A percentile compares a stretch with the other conserved stretches of the same genome.
Evolutionary conservation across 2,113 vertebrate species (phyloP).

Genomic region (Oryzias woworae): DNA sequence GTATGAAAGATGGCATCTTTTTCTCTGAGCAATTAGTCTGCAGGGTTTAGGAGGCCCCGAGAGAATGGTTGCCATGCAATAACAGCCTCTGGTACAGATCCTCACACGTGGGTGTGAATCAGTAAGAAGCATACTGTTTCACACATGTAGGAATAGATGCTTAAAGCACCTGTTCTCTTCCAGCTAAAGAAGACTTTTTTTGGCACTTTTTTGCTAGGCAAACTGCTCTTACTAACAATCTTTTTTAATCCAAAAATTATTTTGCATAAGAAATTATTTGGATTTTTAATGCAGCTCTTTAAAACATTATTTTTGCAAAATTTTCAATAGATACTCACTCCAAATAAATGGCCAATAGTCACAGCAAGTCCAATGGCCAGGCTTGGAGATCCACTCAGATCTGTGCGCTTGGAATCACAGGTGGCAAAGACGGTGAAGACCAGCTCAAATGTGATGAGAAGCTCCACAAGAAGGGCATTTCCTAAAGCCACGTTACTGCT

Average conservation of each 20-base stretch:
- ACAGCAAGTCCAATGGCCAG: constrained; percentile 93
- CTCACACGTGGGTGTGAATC: constrained; percentile 57
- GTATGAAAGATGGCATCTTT: constrained; percentile 39
- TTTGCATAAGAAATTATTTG: neutral
- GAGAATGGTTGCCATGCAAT: constrained; percentile 69
- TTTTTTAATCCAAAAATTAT: constrained; percentile 13
- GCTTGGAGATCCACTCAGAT: constrained; percentile 88
- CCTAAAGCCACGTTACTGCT: constrained; percentile 83
- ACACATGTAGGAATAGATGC: constrained; percentile 32
- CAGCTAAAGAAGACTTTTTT: constrained; percentile 4
- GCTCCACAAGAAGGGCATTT: constrained; percentile 89
- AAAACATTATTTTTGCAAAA: too few species aligned
- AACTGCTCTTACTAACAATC: neutral
- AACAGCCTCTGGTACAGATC: constrained; percentile 57
- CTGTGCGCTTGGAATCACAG: constrained; percentile 90
- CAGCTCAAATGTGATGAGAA: constrained; percentile 95
- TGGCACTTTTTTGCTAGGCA: neutral
- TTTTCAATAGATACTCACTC: constrained; percentile 80
- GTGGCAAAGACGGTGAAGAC: constrained; percentile 97
- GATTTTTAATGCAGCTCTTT: neutral
- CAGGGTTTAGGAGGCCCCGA: constrained; percentile 45
- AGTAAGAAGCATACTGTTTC: constrained; percentile 38
- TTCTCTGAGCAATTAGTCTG: constrained; percentile 54
- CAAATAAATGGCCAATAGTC: constrained; percentile 93
- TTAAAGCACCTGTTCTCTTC: constrained; percentile 32